These are phyloP conservation scores for Scotopteryx bipunctaria DNA, from an alignment of 2,888 invertebrate genomes.

Conservation along the genomic window DNA sequence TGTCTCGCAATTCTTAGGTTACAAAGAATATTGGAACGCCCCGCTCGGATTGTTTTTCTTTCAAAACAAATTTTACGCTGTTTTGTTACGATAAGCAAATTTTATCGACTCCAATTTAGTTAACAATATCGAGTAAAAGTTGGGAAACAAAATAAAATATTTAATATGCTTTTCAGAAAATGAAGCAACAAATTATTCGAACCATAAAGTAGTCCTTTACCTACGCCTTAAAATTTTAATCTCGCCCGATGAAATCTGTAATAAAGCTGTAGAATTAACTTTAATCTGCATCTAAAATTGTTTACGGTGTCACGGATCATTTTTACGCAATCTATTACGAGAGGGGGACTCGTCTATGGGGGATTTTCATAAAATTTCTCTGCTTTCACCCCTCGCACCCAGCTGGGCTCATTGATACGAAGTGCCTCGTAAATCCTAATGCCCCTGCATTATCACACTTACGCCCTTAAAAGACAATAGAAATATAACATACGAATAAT, in stretches of 20 bases:
- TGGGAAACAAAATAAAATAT: constrained; percentile 13
- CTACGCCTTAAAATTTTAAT: constrained; percentile 26
- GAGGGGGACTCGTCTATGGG: constrained; percentile 41
- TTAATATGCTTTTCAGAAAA: constrained; percentile 6
- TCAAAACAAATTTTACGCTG: constrained; percentile 31
- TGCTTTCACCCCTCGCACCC: constrained; percentile 37
- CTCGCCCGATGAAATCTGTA: constrained; percentile 20
- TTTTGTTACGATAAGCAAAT: constrained; percentile 28
- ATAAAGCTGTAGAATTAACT: constrained; percentile 30
- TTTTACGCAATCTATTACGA: constrained; percentile 39
- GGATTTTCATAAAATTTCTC: constrained; percentile 52
- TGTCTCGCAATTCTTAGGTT: constrained; percentile 34
- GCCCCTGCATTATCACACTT: constrained; percentile 43
- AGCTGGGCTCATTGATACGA: constrained; percentile 51
- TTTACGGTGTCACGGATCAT: constrained; percentile 30
- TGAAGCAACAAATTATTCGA: constrained; percentile 19
- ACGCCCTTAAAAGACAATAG: constrained; percentile 38
- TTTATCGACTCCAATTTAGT: constrained; percentile 12
- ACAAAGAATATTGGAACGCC: constrained; percentile 37
- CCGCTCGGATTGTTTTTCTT: constrained; percentile 35
- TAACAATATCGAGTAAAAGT: constrained; percentile 9
- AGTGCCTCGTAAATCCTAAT: constrained; percentile 64
- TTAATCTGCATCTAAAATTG: constrained; percentile 33
- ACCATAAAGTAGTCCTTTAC: constrained; percentile 17
- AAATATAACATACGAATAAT: constrained; percentile 41